Base-by-base conservation (phyloP, 2,888 invertebrate species). In the Cephus sareptanus region DNA sequence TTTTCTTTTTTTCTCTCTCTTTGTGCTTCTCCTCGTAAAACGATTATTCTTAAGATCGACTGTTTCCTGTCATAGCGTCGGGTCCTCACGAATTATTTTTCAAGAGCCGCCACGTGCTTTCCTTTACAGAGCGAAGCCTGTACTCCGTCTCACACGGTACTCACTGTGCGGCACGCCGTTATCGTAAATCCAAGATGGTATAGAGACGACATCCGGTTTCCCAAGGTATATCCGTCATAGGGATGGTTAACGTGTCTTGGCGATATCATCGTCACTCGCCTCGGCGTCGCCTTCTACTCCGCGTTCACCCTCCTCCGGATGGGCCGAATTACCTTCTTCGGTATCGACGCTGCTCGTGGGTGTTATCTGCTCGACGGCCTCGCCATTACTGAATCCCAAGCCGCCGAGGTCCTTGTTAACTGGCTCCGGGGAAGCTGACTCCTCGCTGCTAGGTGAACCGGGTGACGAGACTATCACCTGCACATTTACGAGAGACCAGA, bases 391-490 rank as follows among this genome's bases (percentile, higher is more conserved):
- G 34, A 80, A 82, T 75, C 82, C 81, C 82, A 83, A 77, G 71
- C 81, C 80, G 34, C 85, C 81, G 78, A 84, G 77, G 56, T 79
- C 93, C 91, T 95, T 94, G 90, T 95, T 95, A 91, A 95, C 94
- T 83, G 95, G 95, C 88, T 95, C 96, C 86, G 96, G 96, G 86
- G 96, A 96, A 88, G 95, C 96, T 86, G 95, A 95, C 90, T 96
- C 96, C 89, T 96, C 96, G 93, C 96, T 96, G 94, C 96, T 96
- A 94, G 96, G 96, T 91, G 96, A 96, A 94, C 96, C 96, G 94
- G 96, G 96, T 89, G 96, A 95, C 90, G 95, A 94, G 86, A 94
- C 93, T 93, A 94, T 94, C 93, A 94, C 94, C 92, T 94, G 92
- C 80, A 80, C 79, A 84, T 77, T 56, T 2, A 56, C 56, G 3